Conservation (phyloP, 2,113 vertebrate genomes). For the Zingel zingel region DNA sequence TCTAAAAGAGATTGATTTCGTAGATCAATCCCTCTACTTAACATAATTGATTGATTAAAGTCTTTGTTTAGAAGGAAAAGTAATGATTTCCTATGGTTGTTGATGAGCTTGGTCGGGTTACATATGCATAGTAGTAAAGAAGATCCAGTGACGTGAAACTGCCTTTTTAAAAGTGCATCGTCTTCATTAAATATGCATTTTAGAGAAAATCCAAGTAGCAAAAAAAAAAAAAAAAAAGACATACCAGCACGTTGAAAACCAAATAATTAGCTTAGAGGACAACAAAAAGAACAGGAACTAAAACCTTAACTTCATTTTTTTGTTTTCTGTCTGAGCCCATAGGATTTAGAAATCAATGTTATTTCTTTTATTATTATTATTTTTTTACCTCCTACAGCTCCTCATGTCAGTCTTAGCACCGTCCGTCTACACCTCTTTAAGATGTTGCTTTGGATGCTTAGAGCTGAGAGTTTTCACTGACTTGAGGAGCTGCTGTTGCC, state of each 20-base stretch:
- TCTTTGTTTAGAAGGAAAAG: not conserved
- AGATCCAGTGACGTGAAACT: not conserved
- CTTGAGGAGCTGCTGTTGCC: not conserved
- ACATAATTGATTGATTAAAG: not conserved
- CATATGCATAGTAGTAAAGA: not conserved
- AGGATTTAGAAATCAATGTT: not conserved
- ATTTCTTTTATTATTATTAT: no score
- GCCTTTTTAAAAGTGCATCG: constrained; percentile 1
- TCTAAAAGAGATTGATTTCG: not conserved
- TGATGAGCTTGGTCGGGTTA: not conserved
- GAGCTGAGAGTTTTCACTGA: not conserved
- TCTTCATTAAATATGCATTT: not conserved
- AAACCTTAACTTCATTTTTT: not conserved
- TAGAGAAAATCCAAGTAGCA: not conserved
- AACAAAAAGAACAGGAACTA: not conserved
- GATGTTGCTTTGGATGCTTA: not conserved
- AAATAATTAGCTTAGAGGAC: not conserved
- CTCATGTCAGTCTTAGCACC: not conserved
- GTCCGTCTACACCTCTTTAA: not conserved
- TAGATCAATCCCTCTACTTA: not conserved
- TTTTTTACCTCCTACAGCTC: not conserved
- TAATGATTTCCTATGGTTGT: not conserved
- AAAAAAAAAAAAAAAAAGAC: no score
- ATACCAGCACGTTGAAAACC: not conserved
- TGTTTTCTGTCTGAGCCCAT: not conserved